Evolutionary conservation across 2,113 vertebrate species (phyloP), one percentile per base, ranked within the genome.

Genomic region (Cinclus cinclus): DNA sequence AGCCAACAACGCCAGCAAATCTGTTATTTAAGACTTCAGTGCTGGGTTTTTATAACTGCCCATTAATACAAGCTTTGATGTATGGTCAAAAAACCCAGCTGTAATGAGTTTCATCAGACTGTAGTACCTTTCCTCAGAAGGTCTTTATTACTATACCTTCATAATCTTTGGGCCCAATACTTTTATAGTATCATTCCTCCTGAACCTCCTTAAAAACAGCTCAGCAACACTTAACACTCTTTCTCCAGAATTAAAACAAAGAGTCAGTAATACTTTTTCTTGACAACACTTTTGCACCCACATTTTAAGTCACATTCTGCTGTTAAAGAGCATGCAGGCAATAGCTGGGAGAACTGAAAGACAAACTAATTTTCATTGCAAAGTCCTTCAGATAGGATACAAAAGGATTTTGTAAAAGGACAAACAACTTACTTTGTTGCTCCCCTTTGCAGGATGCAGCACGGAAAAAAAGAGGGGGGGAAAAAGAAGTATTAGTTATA

Each of bases 401-500:
- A 4, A 82, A 87, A 87, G 68, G 49, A 87, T 64, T 89, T 65
- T 56, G 46, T 85, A 63, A 59, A 21, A 87, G 55, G 60, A 91
- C 83, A 96, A 71, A 96, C 60, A 76, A 98, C 98, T 98, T 98
- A 98, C 97, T 98, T 95, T 98, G 97, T 82, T 98, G 96, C 87
- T 98, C 79, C 97, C 97, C 98, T 98, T 97, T 97, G 92, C 55
- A 68, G 62, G 89, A 81, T 68, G 98, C 96, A 95, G 95, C 89
- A 97, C 90, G 35, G 56, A 95, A 83, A 80, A 90, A 90, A 94
- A 70, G 95, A 94, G 73, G 95, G 24, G 75, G 25, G 13, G 2
- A 18, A 84, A 77, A 96, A 18, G 82, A 97, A 96, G 92, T 68
- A 94, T 96, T 95, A 96, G 84, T 94, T 89, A 92, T 49, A 88